Evolutionary conservation across 2,113 vertebrate species (phyloP), one percentile per base, ranked within the genome.

Genomic region (Eudyptes chrysolophus): DNA sequence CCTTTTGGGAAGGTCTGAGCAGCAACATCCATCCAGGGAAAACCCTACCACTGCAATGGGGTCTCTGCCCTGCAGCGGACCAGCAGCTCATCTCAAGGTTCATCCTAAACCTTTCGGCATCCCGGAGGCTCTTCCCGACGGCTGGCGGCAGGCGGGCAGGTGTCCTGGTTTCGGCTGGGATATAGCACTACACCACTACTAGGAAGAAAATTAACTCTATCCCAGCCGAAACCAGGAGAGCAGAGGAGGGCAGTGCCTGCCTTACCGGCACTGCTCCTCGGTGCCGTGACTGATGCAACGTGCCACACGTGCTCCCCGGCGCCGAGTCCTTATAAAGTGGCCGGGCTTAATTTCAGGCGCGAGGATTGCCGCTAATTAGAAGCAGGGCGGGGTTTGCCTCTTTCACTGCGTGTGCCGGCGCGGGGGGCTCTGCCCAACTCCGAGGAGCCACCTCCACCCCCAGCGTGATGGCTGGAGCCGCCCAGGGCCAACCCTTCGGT

Each of bases 241-340:
- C 65, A 75, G 30, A 42, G 75, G 9, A 64, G 48, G 78, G 58
- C 49, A 88, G 58, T 2, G 0, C 38, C 46, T 21, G 48, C 61
- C 51, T 11, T 3, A 11, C 12, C 11, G 1, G 62, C 49, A 27
- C 48, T 0, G 14, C 17, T 42, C 27, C 79, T 13, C 0, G 19
- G 11, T n/a, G 66, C 32, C 2, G 4, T 1, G 89, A 55, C 1
- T 0, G 0, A 14, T 1, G 34, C 2, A 10, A 54, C 7, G 1
- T 34, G 76, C 62, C 82, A 49, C 0, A 0, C 9, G 2, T 16
- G 26, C 48, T 60, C n/a, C 42, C 7, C 4, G 8, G 22, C 2
- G 0, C 62, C 1, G 1, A 64, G 86, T 46, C 36, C 51, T 52
- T 4, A 1, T 1, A 52, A 75, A 51, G n/a, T 8, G 16, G 17